Evolutionary conservation across 1,140 invertebrate species (phyloP).

Genomic region (Drosophila bocki): DNA sequence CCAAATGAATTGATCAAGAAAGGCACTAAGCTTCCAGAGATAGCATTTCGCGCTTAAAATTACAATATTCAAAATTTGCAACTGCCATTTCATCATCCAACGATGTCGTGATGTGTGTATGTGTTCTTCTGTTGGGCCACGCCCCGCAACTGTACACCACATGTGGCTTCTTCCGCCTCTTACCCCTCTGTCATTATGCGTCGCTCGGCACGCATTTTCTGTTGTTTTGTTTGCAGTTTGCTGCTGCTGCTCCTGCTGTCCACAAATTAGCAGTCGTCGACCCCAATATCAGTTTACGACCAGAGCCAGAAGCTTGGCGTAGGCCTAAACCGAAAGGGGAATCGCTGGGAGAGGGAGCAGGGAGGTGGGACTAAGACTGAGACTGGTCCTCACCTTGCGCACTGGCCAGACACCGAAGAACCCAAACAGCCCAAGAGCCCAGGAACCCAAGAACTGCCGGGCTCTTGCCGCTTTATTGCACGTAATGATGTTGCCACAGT

Average conservation of each 20-base stretch:
- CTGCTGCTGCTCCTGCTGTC: slow-evolving; percentile 39
- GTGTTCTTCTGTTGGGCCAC: slow-evolving; percentile 38
- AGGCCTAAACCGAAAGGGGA: slow-evolving; percentile 19
- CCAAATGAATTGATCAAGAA: not conserved
- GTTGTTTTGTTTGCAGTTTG: slow-evolving; percentile 35
- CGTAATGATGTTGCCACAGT: slow-evolving; percentile 77
- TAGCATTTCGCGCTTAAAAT: slow-evolving; percentile 3
- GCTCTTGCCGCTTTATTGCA: slow-evolving; percentile 61
- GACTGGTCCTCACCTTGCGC: slow-evolving; percentile 23
- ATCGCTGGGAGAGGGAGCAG: not conserved
- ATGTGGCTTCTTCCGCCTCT: slow-evolving; percentile 24
- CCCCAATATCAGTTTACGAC: slow-evolving; percentile 82
- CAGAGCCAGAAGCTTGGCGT: slow-evolving; percentile 26
- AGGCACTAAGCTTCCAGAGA: not conserved
- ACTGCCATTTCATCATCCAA: slow-evolving; percentile 27
- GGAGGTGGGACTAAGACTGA: not conserved
- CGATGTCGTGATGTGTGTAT: not conserved
- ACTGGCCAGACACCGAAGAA: slow-evolving; percentile 36
- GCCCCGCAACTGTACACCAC: slow-evolving; percentile 71
- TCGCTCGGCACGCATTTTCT: slow-evolving; percentile 56
- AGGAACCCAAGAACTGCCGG: slow-evolving; percentile 13
- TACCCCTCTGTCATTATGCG: slow-evolving; percentile 22
- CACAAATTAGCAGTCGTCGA: slow-evolving; percentile 82
- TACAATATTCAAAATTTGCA: not conserved
- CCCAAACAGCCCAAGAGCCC: slow-evolving; percentile 4